Evolutionary conservation across 2,113 vertebrate species (phyloP).

Genomic region (Phaethornis superciliosus): DNA sequence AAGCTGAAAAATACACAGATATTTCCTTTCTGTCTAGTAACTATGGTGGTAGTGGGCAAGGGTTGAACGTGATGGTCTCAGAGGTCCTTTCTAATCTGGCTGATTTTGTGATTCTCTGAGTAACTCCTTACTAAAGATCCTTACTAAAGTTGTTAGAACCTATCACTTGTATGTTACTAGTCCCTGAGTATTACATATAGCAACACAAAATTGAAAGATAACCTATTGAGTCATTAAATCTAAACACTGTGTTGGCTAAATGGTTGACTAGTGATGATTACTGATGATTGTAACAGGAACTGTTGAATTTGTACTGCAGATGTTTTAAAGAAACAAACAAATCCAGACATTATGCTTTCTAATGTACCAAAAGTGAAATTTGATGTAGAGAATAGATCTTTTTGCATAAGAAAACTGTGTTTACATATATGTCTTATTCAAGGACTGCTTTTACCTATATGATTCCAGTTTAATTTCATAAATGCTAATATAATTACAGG

Average conservation of each 20-base stretch:
- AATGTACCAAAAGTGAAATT: not conserved
- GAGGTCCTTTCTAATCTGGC: too few species aligned
- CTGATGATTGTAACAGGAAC: not conserved
- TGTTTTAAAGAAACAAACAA: not conserved
- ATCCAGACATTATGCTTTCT: not conserved
- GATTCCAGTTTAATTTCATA: not conserved
- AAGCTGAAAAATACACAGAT: not conserved
- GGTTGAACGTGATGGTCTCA: too few species aligned
- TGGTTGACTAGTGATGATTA: not conserved
- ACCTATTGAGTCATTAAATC: not conserved
- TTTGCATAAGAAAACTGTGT: not conserved
- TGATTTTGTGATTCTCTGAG: not conserved
- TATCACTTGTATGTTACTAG: fast-evolving
- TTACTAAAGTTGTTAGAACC: not conserved
- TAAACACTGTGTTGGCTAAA: not conserved
- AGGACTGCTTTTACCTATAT: not conserved
- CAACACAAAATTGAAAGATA: not conserved
- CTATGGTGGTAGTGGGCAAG: too few species aligned
- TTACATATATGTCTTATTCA: not conserved
- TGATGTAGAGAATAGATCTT: not conserved
- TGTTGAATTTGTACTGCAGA: not conserved
- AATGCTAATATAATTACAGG: not conserved
- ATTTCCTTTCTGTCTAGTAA: not conserved
- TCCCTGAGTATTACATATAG: not conserved
- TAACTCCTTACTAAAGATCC: not conserved